Evolutionary conservation across 2,888 invertebrate genomes (phyloP).

Genomic region (Busseola fusca): DNA sequence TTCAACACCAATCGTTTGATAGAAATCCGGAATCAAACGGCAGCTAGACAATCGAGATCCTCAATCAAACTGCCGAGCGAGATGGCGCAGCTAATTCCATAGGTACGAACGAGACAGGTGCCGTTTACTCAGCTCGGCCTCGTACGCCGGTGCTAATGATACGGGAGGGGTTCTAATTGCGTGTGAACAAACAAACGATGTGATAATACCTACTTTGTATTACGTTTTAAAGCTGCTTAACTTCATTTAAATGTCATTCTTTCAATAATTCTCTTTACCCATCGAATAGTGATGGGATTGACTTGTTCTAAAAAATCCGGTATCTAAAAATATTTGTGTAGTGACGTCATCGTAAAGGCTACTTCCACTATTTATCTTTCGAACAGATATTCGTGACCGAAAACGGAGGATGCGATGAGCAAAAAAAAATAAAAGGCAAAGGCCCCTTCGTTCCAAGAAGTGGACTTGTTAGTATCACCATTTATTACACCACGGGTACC

Average conservation of each 20-base stretch:
- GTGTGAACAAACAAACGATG: constrained; percentile 84
- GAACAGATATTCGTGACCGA: constrained; percentile 82
- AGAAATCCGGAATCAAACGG: constrained; percentile 79
- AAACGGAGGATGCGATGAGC: constrained; percentile 69
- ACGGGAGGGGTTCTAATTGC: constrained; percentile 85
- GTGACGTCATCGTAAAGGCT: constrained; percentile 76
- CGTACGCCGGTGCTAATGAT: constrained; percentile 82
- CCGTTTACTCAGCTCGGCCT: constrained; percentile 66
- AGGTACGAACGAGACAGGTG: constrained; percentile 69
- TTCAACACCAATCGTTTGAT: constrained; percentile 80
- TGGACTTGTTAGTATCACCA: constrained; percentile 83
- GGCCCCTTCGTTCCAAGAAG: constrained; percentile 81
- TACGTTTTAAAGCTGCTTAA: constrained; percentile 55
- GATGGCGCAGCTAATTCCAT: constrained; percentile 60
- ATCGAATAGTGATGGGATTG: constrained; percentile 33
- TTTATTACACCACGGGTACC: constrained; percentile 84
- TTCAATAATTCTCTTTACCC: constrained; percentile 19
- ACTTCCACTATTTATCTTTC: constrained; percentile 81
- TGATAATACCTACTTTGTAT: constrained; percentile 80
- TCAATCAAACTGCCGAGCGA: constrained; percentile 77
- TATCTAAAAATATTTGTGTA: constrained; percentile 48
- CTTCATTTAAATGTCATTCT: constrained; percentile 43
- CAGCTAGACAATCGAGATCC: constrained; percentile 77
- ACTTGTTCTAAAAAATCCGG: constrained; percentile 14
- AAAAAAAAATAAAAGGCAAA: constrained; percentile 68